Evolutionary conservation across 2,797 vertebrate genomes (phyloP).

Genomic region (Chaenodraco wilsoni): DNA sequence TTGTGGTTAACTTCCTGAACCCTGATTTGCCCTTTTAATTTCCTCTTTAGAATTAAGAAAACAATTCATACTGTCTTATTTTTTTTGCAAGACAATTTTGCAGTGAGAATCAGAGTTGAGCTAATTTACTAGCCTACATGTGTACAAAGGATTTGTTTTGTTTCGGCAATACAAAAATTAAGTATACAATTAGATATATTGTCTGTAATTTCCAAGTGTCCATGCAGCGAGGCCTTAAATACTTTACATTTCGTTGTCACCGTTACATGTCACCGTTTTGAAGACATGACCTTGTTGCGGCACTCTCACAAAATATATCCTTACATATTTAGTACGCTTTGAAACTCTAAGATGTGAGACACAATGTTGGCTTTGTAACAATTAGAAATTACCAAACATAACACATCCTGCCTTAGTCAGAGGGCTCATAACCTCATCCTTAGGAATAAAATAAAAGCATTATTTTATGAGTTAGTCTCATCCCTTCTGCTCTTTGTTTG

Average conservation of each 20-base stretch:
- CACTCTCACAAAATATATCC: not conserved
- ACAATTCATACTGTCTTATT: not conserved
- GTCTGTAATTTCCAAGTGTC: too few species aligned
- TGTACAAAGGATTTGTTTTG: not conserved
- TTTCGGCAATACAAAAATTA: not conserved
- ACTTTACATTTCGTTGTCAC: not conserved
- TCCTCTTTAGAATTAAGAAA: not conserved
- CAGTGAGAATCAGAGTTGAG: not conserved
- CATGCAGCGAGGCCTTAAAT: too few species aligned
- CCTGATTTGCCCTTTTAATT: not conserved
- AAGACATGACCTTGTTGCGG: not conserved
- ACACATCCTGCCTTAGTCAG: not conserved
- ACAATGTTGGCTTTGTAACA: not conserved
- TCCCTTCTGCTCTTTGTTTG: not conserved
- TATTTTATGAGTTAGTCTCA: not conserved
- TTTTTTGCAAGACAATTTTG: not conserved
- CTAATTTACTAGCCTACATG: not conserved
- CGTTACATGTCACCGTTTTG: not conserved
- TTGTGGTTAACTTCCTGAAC: conserved; percentile 8
- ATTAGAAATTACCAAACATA: not conserved
- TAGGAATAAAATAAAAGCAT: not conserved
- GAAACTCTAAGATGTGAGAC: not conserved
- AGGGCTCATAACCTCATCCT: not conserved
- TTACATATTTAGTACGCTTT: not conserved
- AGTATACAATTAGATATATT: too few species aligned